Evolutionary conservation across 2,797 vertebrate species (phyloP), one percentile per base, ranked within the genome.

Genomic region (Sebastes taczanowskii): DNA sequence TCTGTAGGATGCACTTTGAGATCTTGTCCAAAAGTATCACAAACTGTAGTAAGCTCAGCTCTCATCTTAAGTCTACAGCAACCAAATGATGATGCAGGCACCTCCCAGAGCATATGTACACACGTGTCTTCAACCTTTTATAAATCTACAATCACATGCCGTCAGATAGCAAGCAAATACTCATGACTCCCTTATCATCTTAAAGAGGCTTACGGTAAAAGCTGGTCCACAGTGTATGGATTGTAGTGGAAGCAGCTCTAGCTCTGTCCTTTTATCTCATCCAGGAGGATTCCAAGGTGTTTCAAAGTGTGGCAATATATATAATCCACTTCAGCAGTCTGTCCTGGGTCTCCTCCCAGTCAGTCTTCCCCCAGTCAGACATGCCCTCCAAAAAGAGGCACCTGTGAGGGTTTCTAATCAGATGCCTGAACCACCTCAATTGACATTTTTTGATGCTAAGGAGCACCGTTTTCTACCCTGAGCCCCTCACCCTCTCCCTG

Each of bases 361-460:
- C 46, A 49, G 46, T 49, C 46, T 49, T 20, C 7, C 46, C 18
- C 46, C 2, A 49, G 27, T 67, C 56, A n/a, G n/a, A 69, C 60
- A 74, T 72, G 71, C n/a, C 30, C 68, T 68, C 30, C 61, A 59
- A 83, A 68, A 14, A 71, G 46, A 79, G 25, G 32, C 27, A 35
- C 49, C 62, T 59, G 38, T 59, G 14, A 83, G 22, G 61, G 14
- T 74, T 79, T 82, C 68, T 83, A 77, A 82, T 84, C 64, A 81
- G 25, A 82, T 80, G 32, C 25, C 42, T 63, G 23, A 75, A 69
- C 16, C 53, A 56, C 53, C 60, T 74, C 65, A 73, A 60, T 27
- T 79, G 66, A 7, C 22, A 2, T 49, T 61, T 61, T 81, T 77
- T 42, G 22, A 72, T 78, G 16, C 73, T 75, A 59, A 80, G 67